phyloP scores from a whole-genome alignment of 2,888 invertebrate species.

The Spodoptera littoralis region DNA sequence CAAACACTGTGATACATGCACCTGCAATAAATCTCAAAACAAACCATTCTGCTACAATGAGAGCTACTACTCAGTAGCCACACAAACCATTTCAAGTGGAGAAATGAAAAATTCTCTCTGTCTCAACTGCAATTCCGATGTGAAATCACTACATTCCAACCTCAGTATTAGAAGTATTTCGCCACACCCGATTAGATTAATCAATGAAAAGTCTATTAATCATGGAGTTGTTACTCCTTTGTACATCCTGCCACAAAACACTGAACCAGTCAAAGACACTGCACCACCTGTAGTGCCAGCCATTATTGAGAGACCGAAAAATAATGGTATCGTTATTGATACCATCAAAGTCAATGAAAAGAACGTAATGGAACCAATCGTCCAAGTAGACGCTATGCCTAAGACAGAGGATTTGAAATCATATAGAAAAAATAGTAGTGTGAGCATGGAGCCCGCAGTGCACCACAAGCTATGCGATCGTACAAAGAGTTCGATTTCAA shows the following conservation, averaged over 20 bases:
- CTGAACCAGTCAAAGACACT: conserved; percentile 59
- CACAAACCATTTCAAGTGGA: conserved; percentile 88
- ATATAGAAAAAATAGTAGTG: conserved; percentile 67
- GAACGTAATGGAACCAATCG: conserved; percentile 57
- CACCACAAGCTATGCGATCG: conserved; percentile 90
- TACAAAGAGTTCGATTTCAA: conserved; percentile 81
- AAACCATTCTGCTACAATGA: conserved; percentile 88
- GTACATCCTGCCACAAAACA: conserved; percentile 75
- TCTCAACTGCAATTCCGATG: conserved; percentile 90
- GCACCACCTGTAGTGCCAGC: conserved; percentile 51
- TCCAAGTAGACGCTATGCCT: conserved; percentile 61
- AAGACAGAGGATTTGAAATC: conserved; percentile 71
- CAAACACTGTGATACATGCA: conserved; percentile 95
- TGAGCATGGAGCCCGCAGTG: conserved; percentile 84
- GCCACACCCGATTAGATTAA: conserved; percentile 74
- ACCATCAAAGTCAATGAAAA: conserved; percentile 66
- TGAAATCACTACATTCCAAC: conserved; percentile 80
- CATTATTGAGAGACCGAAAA: conserved; percentile 61
- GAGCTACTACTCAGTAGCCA: conserved; percentile 89
- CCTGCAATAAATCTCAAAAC: conserved; percentile 89
- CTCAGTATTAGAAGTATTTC: conserved; percentile 80
- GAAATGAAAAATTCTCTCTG: conserved; percentile 88
- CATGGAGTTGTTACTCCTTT: conserved; percentile 69
- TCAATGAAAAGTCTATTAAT: conserved; percentile 73
- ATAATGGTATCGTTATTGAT: conserved; percentile 62